A percentile compares a stretch with the other conserved stretches of the same genome.
Conservation (phyloP, 2,888 invertebrate species). For the Clivina fossor region DNA sequence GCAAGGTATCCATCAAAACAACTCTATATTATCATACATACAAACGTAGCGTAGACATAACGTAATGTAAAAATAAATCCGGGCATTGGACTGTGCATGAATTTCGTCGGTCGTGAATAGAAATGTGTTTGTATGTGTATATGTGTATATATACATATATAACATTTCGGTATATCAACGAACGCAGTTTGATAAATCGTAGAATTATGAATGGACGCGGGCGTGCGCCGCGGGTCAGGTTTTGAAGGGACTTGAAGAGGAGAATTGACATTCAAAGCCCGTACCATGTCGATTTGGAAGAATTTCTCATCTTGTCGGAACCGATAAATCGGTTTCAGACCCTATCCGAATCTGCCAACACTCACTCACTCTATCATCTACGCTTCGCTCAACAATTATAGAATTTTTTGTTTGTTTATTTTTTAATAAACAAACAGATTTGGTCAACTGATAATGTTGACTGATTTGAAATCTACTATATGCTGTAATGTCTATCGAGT, state of each 20-base stretch:
- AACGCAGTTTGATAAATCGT: conserved; percentile 42
- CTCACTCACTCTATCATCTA: too few species aligned
- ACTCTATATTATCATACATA: background rate
- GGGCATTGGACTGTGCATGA: background rate
- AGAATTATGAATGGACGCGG: conserved; percentile 40
- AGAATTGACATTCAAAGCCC: conserved; percentile 40
- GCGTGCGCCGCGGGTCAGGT: conserved; percentile 32
- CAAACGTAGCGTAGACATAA: background rate
- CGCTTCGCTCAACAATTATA: too few species aligned
- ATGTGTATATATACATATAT: conserved; percentile 38
- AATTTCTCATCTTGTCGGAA: conserved; percentile 40
- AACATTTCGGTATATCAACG: conserved; percentile 39
- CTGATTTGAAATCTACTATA: too few species aligned
- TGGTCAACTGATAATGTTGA: too few species aligned
- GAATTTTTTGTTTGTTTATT: too few species aligned
- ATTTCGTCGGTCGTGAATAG: conserved; percentile 17
- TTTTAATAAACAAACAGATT: too few species aligned
- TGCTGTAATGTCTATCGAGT: too few species aligned
- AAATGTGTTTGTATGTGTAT: too few species aligned
- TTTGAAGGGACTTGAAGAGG: conserved; percentile 35
- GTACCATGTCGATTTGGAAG: conserved; percentile 38
- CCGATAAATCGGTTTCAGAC: conserved; percentile 44
- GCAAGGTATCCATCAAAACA: too few species aligned
- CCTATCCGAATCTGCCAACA: too few species aligned
- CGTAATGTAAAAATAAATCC: background rate